Percentiles rank a stretch among this genome's conserved stretches.
These are phyloP conservation scores for Clarias platycephalus DNA, from an alignment of 2,797 vertebrate genomes.

Conservation along the genomic window DNA sequence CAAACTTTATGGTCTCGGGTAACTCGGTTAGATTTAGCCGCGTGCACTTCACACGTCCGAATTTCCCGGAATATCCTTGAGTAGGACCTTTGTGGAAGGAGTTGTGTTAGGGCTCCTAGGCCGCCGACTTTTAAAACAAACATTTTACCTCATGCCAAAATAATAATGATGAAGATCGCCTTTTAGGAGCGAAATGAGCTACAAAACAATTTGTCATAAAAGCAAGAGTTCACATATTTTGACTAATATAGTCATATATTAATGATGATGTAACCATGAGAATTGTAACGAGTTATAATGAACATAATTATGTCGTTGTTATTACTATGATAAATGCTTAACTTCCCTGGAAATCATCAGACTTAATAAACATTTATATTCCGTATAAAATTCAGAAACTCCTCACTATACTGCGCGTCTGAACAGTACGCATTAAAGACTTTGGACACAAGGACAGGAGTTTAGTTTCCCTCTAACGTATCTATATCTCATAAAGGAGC, in stretches of 20 bases:
- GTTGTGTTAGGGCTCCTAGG: background rate
- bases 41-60: background rate
- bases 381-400: background rate
- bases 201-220: background rate
- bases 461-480: constrained; percentile 30
- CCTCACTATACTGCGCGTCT: background rate
- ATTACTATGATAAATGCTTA: too few relatives aligned
- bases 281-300: too few relatives aligned
- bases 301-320: too few relatives aligned
- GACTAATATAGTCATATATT: too few relatives aligned
- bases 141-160: background rate
- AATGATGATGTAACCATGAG: too few relatives aligned
- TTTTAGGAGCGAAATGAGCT: background rate
- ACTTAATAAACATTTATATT: background rate
- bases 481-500: constrained; percentile 22
- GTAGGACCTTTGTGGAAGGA: background rate
- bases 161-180: background rate
- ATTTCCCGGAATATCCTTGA: background rate
- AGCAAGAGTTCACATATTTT: too few relatives aligned
- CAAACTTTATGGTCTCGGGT: background rate
- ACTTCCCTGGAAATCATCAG: too few relatives aligned
- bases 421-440: background rate
- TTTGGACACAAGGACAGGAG: constrained; percentile 8
- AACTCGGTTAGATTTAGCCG: background rate
- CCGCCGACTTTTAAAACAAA: background rate